A percentile compares a stretch with the other conserved stretches of the same genome.
Conservation (phyloP, 2,888 invertebrate genomes). For the Diarsia rubi region DNA sequence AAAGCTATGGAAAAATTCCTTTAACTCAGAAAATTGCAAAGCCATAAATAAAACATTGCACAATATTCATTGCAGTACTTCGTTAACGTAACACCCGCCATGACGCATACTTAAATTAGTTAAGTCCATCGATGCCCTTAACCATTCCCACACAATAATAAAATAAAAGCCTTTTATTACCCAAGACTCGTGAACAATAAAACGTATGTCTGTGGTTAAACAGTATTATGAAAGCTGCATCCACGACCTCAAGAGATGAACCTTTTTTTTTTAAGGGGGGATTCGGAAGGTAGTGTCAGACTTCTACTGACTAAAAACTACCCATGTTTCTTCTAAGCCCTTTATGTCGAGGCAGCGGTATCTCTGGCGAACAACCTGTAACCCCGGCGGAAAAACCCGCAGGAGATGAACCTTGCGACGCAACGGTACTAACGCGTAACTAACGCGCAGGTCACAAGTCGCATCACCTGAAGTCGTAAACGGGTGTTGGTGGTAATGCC, state of each 20-base stretch:
- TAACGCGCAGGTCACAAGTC: neutral
- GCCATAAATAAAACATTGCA: neutral
- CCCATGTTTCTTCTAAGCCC: no score
- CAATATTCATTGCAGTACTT: conserved; percentile 1
- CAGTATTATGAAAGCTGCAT: neutral
- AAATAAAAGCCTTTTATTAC: conserved; percentile 36
- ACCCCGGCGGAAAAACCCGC: no score
- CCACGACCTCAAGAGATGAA: neutral
- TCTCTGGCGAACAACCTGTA: no score
- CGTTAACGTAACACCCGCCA: conserved; percentile 20
- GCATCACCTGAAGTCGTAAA: neutral
- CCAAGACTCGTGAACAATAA: conserved; percentile 31
- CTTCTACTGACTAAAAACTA: no score
- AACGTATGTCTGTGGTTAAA: conserved; percentile 16
- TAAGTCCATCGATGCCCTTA: conserved; percentile 32
- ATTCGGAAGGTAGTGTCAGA: no score
- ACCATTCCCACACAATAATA: conserved; percentile 44
- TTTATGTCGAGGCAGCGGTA: no score
- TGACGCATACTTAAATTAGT: neutral
- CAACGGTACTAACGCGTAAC: neutral
- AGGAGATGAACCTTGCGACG: neutral
- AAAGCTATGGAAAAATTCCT: no score
- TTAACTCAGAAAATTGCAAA: no score
- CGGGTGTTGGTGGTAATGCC: neutral
- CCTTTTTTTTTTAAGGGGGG: no score